Evolutionary conservation across 2,888 invertebrate genomes (phyloP).

Genomic region (Erebia aethiops): DNA sequence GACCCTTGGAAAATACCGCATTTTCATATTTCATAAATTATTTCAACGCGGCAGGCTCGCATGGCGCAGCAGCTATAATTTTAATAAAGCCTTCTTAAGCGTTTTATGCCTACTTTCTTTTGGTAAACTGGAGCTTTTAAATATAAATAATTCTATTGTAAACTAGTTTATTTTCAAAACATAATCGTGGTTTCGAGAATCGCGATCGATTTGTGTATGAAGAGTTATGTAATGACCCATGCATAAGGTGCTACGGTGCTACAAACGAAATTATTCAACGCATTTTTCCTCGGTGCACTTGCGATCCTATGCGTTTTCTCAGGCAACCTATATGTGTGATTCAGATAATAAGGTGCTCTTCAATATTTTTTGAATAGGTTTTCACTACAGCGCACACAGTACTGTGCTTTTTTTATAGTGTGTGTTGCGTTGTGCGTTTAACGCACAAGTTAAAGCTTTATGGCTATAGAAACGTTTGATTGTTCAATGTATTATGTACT

Average conservation of each 20-base stretch:
- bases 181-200: not conserved
- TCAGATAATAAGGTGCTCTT: not conserved
- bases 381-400: too few species aligned
- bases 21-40: constrained; percentile 30
- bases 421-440: too few species aligned
- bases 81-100: constrained; percentile 1
- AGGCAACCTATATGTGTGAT: not conserved
- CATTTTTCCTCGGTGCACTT: not conserved
- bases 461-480: too few species aligned
- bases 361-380: not conserved
- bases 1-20: constrained; percentile 35
- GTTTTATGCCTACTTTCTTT: not conserved
- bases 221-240: not conserved
- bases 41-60: constrained; percentile 17
- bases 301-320: not conserved
- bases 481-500: not conserved
- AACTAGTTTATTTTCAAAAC: not conserved
- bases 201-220: not conserved
- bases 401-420: too few species aligned
- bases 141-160: not conserved
- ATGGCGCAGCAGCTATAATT: constrained; percentile 29
- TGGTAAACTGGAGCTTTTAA: not conserved
- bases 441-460: too few species aligned
- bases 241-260: constrained; percentile 1
- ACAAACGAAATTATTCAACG: constrained; percentile 2